Percentiles rank a stretch among this genome's conserved stretches.
These are phyloP conservation scores for Falco peregrinus DNA, from an alignment of 2,797 vertebrate species.

Conservation along the genomic window DNA sequence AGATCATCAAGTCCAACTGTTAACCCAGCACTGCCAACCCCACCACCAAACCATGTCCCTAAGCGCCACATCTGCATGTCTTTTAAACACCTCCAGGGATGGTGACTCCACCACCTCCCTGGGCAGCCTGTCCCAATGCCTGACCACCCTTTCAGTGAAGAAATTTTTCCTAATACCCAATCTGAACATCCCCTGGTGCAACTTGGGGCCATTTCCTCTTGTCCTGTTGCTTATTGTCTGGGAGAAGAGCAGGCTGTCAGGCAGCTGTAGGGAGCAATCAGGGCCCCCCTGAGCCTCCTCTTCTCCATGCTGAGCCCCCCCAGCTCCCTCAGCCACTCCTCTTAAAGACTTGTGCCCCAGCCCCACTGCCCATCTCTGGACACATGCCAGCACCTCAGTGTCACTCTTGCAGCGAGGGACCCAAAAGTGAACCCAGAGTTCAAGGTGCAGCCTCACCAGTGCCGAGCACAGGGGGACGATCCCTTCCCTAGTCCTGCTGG, in stretches of 20 bases:
- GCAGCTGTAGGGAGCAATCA: not conserved
- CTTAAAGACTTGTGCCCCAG: not conserved
- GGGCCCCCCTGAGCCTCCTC: not conserved
- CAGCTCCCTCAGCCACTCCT: not conserved
- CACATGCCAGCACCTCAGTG: not conserved
- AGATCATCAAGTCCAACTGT: not conserved
- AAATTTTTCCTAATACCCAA: not conserved
- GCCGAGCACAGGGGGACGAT: not conserved
- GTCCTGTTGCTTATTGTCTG: not conserved
- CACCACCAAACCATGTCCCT: not conserved
- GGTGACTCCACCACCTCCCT: not conserved
- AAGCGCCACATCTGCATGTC: not conserved
- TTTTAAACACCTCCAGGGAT: not conserved
- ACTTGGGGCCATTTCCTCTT: not conserved
- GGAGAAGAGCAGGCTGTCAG: not conserved
- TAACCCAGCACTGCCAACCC: not conserved
- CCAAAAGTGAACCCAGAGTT: not conserved
- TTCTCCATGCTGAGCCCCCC: not conserved
- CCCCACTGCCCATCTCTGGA: not conserved
- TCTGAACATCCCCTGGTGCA: not conserved
- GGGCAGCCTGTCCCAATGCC: not conserved
- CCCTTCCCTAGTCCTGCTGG: not conserved
- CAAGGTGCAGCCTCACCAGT: not conserved
- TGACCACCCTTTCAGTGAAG: not conserved
- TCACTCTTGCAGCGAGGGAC: not conserved